Conservation (phyloP, 2,113 vertebrate genomes). For the Tretioscincus oriximinensis region DNA sequence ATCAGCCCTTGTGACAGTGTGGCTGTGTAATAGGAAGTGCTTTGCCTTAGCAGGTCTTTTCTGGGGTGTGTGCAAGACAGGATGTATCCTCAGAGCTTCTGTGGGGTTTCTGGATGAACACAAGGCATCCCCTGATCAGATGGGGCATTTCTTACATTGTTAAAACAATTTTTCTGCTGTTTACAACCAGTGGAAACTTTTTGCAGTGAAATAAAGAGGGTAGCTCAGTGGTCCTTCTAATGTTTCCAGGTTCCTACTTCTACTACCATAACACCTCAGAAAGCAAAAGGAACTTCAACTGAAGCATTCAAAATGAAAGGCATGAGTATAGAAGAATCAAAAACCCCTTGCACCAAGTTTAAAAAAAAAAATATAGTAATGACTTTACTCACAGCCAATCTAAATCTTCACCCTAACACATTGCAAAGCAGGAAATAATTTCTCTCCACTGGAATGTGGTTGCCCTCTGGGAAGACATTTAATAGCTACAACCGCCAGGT, state of each 20-base stretch:
- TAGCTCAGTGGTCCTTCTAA: not conserved
- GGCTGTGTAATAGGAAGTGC: too few relatives aligned
- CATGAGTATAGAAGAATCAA: conserved; percentile 36
- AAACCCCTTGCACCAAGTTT: conserved; percentile 1
- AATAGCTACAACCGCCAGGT: conserved; percentile 30
- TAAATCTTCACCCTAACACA: conserved; percentile 41
- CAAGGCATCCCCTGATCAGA: too few relatives aligned
- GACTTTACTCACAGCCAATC: conserved; percentile 31
- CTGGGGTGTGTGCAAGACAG: too few relatives aligned
- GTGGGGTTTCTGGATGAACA: too few relatives aligned
- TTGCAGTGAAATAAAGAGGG: not conserved
- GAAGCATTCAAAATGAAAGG: not conserved
- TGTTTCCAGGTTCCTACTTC: not conserved
- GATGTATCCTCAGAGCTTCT: too few relatives aligned
- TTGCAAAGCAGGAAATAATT: conserved; percentile 23
- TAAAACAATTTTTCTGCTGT: too few relatives aligned
- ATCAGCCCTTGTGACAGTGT: too few relatives aligned
- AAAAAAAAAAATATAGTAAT: conserved; percentile 25
- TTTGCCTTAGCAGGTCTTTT: too few relatives aligned
- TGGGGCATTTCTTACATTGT: too few relatives aligned
- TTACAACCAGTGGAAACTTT: not conserved
- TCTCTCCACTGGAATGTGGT: conserved; percentile 30
- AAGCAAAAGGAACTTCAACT: not conserved
- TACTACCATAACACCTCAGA: not conserved
- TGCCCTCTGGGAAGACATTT: conserved; percentile 29